Base-by-base conservation (phyloP, 2,888 invertebrate genomes). In the Harmothoe impar region DNA sequence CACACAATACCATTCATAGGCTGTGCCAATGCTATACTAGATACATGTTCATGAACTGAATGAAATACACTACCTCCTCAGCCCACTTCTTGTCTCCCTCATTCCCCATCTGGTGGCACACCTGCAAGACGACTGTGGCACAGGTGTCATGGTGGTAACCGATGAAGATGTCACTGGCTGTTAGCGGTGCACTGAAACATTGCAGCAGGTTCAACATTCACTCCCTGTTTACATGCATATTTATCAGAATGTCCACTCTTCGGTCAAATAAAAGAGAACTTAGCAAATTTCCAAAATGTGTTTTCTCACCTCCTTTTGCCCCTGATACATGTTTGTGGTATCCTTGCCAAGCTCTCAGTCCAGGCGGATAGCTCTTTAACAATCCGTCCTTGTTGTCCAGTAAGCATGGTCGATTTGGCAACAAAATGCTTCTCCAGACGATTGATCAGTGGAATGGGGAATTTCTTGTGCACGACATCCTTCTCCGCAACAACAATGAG, bases 391-490 rank as follows among this genome's bases (percentile, higher is more conserved):
- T 95, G 94, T n/a, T 92, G 90, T 1, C 89, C 78, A 0, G 92
- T 92, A 89, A 95, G 92, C 91, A 95, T 93, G 31, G 94, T 94
- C 90, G 93, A 92, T 93, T 96, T 93, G 35, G 94, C 93, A 56
- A 96, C 93, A 93, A 95, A 95, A 91, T 95, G 95, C 91, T 95
- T 95, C 92, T 95, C 95, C 43, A 95, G 93, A 25, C 95, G 92
- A 92, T 95, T 95, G 91, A 95, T 95, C 81, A 95, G 93, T 3
- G 95, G 95, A 89, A 95, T 95, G 0, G 95, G 95, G 90, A 95
- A 95, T 91, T 94, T 94, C 77, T 94, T 91, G 91, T 95, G 94
- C 31, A 95, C 95, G 10, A 93, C 93, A 78, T 94, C 91, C 92
- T 95, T 94, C 91, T 95, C 95, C 31, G 95, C 95, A 62, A 95